Base-by-base conservation (phyloP, 2,888 invertebrate species). In the Physocephala rufipes region DNA sequence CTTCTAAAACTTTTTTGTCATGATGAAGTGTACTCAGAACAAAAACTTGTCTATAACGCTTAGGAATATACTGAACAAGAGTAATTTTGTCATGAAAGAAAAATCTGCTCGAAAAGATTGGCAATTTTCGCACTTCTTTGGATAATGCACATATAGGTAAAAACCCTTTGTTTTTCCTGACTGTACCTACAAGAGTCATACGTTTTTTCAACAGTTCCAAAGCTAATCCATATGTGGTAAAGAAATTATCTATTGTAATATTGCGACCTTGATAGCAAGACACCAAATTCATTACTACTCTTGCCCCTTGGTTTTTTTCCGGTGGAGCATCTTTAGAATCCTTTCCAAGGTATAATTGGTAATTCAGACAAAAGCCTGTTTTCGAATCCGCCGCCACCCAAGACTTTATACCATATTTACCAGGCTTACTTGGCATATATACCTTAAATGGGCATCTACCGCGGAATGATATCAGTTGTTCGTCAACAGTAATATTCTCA, bases 371-470 rank as follows among this genome's bases (percentile, higher is more conserved):
- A 36, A 36, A 36, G 4, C 9, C 9, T 36, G 4, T 36, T 36
- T 9, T 4, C 36, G 9, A 7, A 36, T 36, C 36, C 36, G 36
- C 9, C 7, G 55, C 55, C 21, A 58, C 19, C 55, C 16, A n/a
- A 55, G 19, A 5, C 26, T 55, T 2, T 4, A 55, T n/a, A 58
- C 55, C 55, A 59, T 58, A 69, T 69, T 62, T 70, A 2, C 36
- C 70, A 43, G 63, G 26, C 55, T 63, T 70, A 64, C 55, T 64
- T 53, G 64, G 64, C 19, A 63, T 70, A 28, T 70, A 70, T 43
- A 70, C 55, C 49, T 70, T 70, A 58, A 70, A 58, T 36, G 64
- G 45, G n/a, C 21, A 63, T 64, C 70, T 64, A 53, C 70, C 64
- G 36, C 64, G 63, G 47, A 63, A 70, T 21, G 70, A 26, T n/a